Percentiles rank a stretch among this genome's conserved stretches.
phyloP scores from a whole-genome alignment of 2,888 invertebrate species.

The Cephus nigrinus region DNA sequence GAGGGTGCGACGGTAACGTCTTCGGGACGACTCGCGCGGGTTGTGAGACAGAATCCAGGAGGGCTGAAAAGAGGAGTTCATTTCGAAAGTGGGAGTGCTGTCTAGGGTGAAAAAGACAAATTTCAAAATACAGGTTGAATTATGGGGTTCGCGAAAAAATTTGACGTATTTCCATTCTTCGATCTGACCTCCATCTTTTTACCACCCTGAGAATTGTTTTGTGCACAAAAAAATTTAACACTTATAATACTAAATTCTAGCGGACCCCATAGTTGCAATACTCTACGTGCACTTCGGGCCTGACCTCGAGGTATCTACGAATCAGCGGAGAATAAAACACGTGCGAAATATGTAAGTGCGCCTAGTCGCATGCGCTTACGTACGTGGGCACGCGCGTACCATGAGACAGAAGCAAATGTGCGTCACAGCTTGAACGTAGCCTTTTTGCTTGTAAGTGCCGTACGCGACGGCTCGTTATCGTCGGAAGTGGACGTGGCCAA shows the following conservation, averaged over 20 bases:
- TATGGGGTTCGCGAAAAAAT: not conserved
- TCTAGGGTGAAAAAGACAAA: not conserved
- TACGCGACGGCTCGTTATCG: conserved; percentile 4
- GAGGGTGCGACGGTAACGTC: not conserved
- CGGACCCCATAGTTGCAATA: no score
- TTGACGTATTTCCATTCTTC: no score
- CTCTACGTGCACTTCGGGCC: no score
- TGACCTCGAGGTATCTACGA: no score
- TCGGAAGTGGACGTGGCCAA: not conserved
- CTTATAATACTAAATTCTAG: no score
- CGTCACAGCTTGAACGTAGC: not conserved
- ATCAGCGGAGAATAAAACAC: no score
- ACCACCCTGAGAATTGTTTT: conserved; percentile 17
- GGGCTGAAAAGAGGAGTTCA: not conserved
- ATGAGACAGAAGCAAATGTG: not conserved
- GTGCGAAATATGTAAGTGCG: no score
- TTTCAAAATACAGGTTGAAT: not conserved
- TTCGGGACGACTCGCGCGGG: not conserved
- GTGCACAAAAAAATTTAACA: conserved; percentile 6
- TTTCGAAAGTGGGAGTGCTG: not conserved
- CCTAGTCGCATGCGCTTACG: no score
- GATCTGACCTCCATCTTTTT: not conserved
- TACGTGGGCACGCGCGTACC: not conserved
- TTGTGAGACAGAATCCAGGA: conserved; percentile 6
- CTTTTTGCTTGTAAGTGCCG: not conserved